Percentiles rank a stretch among this genome's conserved stretches.
Evolutionary conservation across 2,797 vertebrate species (phyloP).

Genomic region (Smutsia temminckii): DNA sequence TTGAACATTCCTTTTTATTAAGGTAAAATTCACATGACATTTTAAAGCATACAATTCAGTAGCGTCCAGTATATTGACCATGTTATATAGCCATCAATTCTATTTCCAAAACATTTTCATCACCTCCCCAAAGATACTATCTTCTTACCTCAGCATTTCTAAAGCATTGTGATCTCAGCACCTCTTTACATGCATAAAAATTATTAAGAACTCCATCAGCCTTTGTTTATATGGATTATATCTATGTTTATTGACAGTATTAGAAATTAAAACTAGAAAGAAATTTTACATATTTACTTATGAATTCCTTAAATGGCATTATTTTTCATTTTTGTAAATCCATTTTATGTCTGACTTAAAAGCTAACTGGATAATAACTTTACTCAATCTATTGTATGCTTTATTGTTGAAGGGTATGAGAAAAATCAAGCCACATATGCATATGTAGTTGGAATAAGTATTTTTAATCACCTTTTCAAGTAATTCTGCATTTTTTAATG

Average conservation of each 20-base stretch:
- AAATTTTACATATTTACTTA: not conserved
- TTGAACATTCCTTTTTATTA: not conserved
- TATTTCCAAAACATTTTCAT: constrained; percentile 4
- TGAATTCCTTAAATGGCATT: not conserved
- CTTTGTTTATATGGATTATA: not conserved
- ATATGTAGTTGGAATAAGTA: not conserved
- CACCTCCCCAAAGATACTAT: not conserved
- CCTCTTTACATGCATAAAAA: not conserved
- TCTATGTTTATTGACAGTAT: not conserved
- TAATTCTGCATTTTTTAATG: constrained; percentile 16
- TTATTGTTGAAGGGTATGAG: not conserved
- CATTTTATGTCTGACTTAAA: not conserved
- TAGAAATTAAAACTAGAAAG: constrained; percentile 13
- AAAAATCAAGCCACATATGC: not conserved
- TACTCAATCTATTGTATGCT: not conserved
- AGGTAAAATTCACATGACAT: not conserved
- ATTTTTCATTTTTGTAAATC: constrained; percentile 7
- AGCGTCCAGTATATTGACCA: not conserved
- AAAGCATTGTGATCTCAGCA: not conserved
- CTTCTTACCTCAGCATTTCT: not conserved
- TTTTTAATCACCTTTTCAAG: not conserved
- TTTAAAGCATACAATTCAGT: not conserved
- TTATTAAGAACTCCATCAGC: not conserved
- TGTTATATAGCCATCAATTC: not conserved
- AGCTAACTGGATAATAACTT: not conserved